phyloP scores from a whole-genome alignment of 2,888 invertebrate genomes.

The Drosophila diplacantha region DNA sequence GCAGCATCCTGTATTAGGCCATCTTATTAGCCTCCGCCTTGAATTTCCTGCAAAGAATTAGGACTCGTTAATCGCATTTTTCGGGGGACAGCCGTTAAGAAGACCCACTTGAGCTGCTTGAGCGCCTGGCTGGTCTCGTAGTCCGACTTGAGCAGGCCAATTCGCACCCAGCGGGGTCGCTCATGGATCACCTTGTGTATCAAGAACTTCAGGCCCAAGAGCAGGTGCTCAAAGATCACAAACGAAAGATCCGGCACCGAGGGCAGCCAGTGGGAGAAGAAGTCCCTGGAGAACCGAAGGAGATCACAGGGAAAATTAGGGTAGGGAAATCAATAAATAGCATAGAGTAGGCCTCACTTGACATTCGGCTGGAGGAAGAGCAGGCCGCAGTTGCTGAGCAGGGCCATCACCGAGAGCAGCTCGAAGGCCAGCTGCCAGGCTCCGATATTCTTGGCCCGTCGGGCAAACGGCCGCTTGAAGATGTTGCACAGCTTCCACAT shows the following conservation, averaged over 20 bases:
- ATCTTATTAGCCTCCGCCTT: slow-evolving; percentile 36
- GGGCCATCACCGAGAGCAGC: slow-evolving; percentile 81
- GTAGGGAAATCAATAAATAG: fast-evolving
- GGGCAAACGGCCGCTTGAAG: slow-evolving; percentile 83
- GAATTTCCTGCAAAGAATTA: slow-evolving; percentile 34
- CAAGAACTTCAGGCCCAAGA: slow-evolving; percentile 82
- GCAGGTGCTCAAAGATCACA: slow-evolving; percentile 84
- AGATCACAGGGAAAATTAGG: background rate
- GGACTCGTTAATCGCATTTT: background rate
- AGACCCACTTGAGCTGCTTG: slow-evolving; percentile 77
- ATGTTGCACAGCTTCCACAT: slow-evolving; percentile 85
- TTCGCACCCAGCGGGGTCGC: slow-evolving; percentile 83
- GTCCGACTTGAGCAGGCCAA: slow-evolving; percentile 81
- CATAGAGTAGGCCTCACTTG: slow-evolving; percentile 68
- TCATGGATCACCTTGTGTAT: slow-evolving; percentile 85
- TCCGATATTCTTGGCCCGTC: slow-evolving; percentile 84
- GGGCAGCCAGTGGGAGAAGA: slow-evolving; percentile 73
- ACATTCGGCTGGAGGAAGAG: slow-evolving; percentile 84
- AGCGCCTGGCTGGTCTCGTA: slow-evolving; percentile 82
- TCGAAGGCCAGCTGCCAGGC: slow-evolving; percentile 84
- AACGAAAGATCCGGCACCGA: slow-evolving; percentile 79
- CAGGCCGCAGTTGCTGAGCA: slow-evolving; percentile 87
- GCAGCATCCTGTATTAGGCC: slow-evolving; percentile 6
- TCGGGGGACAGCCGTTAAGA: too few species aligned
- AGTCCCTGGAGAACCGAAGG: slow-evolving; percentile 58